phyloP scores from a whole-genome alignment of 1,140 invertebrate genomes.

The Chironomus striatipennis region DNA sequence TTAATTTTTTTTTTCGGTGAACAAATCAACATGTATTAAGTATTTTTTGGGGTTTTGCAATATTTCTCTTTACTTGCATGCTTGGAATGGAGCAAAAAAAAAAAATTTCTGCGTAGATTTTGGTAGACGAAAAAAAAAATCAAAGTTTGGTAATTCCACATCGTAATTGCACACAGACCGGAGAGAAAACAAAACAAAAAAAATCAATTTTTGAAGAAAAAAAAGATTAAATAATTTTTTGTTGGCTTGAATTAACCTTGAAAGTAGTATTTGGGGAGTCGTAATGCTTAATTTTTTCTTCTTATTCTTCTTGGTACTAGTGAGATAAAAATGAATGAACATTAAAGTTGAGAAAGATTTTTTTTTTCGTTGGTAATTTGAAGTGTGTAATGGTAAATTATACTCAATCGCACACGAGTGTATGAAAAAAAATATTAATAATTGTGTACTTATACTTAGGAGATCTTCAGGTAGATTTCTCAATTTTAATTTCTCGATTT shows the following conservation, averaged over 20 bases:
- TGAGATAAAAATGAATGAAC: background rate
- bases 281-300: background rate
- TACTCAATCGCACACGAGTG: background rate
- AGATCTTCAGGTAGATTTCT: too few relatives aligned
- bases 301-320: background rate
- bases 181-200: background rate
- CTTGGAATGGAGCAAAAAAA: too few relatives aligned
- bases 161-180: background rate
- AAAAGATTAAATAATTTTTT: conserved; percentile 1
- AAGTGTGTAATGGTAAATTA: background rate
- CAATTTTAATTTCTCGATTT: too few relatives aligned
- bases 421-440: too few relatives aligned
- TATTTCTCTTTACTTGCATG: background rate
- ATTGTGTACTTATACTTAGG: too few relatives aligned
- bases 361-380: background rate
- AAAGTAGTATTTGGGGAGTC: background rate
- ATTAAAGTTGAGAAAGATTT: background rate
- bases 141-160: background rate
- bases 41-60: background rate
- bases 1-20: background rate
- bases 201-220: background rate
- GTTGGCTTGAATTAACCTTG: background rate
- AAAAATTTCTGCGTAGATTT: too few relatives aligned
- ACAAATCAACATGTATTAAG: background rate
- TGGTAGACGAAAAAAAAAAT: background rate